Base-by-base conservation (phyloP, 2,113 vertebrate genomes). In the Cynoglossus semilaevis region DNA sequence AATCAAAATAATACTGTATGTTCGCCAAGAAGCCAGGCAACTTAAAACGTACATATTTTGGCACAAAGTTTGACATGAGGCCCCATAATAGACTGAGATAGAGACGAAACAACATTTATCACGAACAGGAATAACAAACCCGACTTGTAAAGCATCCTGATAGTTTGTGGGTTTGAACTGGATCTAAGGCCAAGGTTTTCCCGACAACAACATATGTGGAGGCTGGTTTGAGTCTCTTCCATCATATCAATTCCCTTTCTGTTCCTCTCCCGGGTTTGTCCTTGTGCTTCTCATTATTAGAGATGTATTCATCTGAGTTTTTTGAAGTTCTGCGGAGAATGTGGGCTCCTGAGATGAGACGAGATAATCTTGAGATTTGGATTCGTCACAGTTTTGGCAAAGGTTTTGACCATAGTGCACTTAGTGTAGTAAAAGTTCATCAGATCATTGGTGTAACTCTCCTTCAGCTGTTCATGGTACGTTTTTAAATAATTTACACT, bases 91-190 rank as follows among this genome's bases (percentile, higher is more conserved):
- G 58, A 57, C 50, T 10, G 41, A 67, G 67, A 48, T 37, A 8
- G 9, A 52, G 58, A 58, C 63, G 58, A 58, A 80, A 76, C 8
- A 15, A 70, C 56, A 71, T 58, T 60, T 36, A 70, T 67, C 44
- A 58, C 12, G 17, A 56, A 67, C 52, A 67, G 29, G 73, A 54
- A 57, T 42, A 69, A 55, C 64, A 57, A 36, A 70, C 37, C 57
- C 29, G 14, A 56, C 72, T 63, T 63, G 66, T 81, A 70, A 81
- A 81, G 73, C 67, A 68, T 61, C 59, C 50, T 53, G 51, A 78
- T 67, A 51, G 77, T 80, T 80, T 76, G 78, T 77, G 79, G 77
- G 71, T 80, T 55, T 51, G 65, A 29, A 57, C 53, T 43, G 63
- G 75, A 54, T 74, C 71, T 14, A 42, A 16, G n/a, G 65, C 74